Percentiles rank a stretch among this genome's conserved stretches.
phyloP scores from a whole-genome alignment of 2,797 vertebrate species.

The Oreochromis grahami region DNA sequence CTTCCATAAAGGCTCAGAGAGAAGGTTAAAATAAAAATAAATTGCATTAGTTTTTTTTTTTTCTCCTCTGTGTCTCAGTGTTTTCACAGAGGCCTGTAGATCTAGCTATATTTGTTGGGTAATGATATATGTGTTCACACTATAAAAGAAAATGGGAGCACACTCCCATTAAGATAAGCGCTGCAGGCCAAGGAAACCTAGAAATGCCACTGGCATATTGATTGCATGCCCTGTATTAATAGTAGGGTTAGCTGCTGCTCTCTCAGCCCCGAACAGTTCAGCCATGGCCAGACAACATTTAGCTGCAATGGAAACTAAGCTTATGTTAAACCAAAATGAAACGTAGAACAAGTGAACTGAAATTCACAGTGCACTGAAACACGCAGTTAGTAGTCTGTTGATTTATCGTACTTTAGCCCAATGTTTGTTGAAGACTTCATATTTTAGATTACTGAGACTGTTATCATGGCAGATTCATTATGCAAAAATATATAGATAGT shows the following conservation, averaged over 20 bases:
- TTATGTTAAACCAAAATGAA: background rate
- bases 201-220: slow-evolving; percentile 73
- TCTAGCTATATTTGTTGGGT: slow-evolving; percentile 59
- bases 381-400: background rate
- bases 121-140: slow-evolving; percentile 72
- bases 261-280: slow-evolving; percentile 30
- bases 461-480: background rate
- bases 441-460: background rate
- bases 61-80: slow-evolving; percentile 4
- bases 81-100: slow-evolving; percentile 46
- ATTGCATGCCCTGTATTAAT: slow-evolving; percentile 65
- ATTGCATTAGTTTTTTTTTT: slow-evolving; percentile 19
- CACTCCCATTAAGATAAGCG: slow-evolving; percentile 70
- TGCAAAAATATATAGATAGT: background rate
- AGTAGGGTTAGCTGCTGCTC: slow-evolving; percentile 38
- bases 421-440: background rate
- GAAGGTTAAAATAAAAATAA: slow-evolving; percentile 41
- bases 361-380: background rate
- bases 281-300: slow-evolving; percentile 6
- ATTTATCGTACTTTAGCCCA: background rate
- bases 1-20: background rate
- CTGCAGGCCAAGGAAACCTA: slow-evolving; percentile 64
- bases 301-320: slow-evolving; percentile 23
- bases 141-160: slow-evolving; percentile 70
- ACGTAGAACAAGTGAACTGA: background rate